These are phyloP conservation scores for Phengaris alcon DNA, from an alignment of 2,888 invertebrate species.

Conservation along the genomic window DNA sequence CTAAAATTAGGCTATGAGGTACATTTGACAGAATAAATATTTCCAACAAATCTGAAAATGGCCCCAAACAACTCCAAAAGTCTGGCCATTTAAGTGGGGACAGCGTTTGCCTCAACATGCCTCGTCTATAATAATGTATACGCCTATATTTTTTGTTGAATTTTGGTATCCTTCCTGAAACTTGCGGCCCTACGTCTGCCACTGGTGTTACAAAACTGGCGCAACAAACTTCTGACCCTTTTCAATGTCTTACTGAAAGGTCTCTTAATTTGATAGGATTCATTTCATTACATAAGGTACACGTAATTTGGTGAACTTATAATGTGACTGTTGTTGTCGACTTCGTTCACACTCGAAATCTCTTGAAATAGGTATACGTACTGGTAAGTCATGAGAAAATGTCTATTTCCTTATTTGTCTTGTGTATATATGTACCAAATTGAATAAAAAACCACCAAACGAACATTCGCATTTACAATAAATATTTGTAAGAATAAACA, in stretches of 20 bases:
- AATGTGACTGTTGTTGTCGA: background rate
- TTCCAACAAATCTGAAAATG: no score
- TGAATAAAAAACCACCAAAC: background rate
- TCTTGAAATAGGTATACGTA: background rate
- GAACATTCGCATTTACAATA: no score
- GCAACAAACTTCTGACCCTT: slow-evolving; percentile 18
- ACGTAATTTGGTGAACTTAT: background rate
- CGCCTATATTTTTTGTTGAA: no score
- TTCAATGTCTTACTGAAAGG: slow-evolving; percentile 7
- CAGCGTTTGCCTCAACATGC: no score
- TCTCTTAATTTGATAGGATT: background rate
- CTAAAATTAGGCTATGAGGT: no score
- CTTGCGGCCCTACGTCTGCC: background rate
- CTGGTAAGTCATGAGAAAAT: no score
- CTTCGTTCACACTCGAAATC: background rate
- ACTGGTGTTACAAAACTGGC: background rate
- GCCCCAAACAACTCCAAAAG: no score
- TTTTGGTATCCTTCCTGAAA: background rate
- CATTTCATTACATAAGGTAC: background rate
- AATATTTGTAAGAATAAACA: background rate
- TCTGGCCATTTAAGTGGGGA: no score
- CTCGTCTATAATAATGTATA: no score
- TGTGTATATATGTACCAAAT: background rate
- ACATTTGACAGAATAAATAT: no score
- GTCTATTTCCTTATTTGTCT: no score